These are phyloP conservation scores for Propithecus perrieri DNA, from an alignment of 2,797 vertebrate genomes.

Conservation along the genomic window DNA sequence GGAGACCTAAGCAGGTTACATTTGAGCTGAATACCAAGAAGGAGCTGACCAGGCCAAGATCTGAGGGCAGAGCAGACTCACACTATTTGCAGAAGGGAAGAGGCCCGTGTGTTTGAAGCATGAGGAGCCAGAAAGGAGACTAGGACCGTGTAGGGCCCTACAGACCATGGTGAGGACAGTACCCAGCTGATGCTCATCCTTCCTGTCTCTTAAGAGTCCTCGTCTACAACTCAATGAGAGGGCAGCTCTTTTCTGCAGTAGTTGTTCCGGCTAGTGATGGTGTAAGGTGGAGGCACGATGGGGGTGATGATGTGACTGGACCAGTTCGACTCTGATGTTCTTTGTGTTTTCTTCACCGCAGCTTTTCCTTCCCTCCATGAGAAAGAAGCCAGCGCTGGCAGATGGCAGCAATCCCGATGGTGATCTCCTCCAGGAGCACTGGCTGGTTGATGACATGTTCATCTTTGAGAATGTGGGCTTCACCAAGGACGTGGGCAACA, in stretches of 20 bases:
- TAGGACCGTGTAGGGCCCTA: fast-evolving
- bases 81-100: background rate
- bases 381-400: constrained; percentile 90
- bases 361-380: constrained; percentile 96
- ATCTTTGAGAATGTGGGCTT: constrained; percentile 98
- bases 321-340: background rate
- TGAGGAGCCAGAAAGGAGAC: background rate
- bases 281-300: fast-evolving
- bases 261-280: background rate
- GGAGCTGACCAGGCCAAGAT: background rate
- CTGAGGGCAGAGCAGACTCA: background rate
- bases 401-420: constrained; percentile 87
- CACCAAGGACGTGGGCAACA: constrained; percentile 95
- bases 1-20: background rate
- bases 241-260: too few species aligned
- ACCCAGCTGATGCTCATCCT: background rate
- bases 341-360: constrained; percentile 73
- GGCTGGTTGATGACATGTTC: constrained; percentile 97
- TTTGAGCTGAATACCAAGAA: background rate
- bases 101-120: background rate
- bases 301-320: background rate
- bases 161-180: background rate
- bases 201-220: background rate
- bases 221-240: background rate
- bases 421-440: constrained; percentile 93